Evolutionary conservation across 2,113 vertebrate genomes (phyloP).

Genomic region (Marcusenius ussheri): DNA sequence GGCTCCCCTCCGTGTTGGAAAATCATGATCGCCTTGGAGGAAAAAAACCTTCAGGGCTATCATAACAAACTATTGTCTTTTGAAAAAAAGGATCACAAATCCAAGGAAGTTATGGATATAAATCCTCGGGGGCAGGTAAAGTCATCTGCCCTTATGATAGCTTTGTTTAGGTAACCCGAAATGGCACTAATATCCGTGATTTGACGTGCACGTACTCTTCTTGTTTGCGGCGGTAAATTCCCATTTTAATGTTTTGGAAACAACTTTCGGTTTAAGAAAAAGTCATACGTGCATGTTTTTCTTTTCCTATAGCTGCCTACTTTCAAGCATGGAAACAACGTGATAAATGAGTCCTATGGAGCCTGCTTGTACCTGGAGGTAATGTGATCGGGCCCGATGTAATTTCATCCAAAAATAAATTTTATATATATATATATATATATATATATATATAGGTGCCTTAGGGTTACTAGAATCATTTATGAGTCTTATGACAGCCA

Average conservation of each 20-base stretch:
- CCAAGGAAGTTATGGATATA: constrained; percentile 40
- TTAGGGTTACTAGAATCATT: background rate
- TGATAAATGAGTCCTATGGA: constrained; percentile 58
- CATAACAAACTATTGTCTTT: constrained; percentile 51
- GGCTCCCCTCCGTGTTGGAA: constrained; percentile 67
- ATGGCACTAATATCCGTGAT: background rate
- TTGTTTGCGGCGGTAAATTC: background rate
- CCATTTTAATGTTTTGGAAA: background rate
- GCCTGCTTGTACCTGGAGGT: constrained; percentile 65
- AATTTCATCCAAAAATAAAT: background rate
- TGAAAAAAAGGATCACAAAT: constrained; percentile 58
- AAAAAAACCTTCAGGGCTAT: constrained; percentile 59
- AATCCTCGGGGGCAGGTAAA: constrained; percentile 61
- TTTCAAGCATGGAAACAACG: constrained; percentile 47
- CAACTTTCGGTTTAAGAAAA: background rate
- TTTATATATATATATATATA: too few relatives aligned
- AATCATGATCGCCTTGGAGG: constrained; percentile 57
- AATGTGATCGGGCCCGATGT: constrained; percentile 20
- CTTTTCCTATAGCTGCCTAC: constrained; percentile 48
- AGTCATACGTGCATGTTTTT: background rate
- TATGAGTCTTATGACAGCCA: background rate
- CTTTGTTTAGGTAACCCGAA: background rate
- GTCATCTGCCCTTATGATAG: background rate
- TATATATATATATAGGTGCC: background rate
- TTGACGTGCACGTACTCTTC: background rate